Percentiles rank a stretch among this genome's conserved stretches.
Evolutionary conservation across 2,113 vertebrate species (phyloP).

Genomic region (Benitochromis conjunctus): DNA sequence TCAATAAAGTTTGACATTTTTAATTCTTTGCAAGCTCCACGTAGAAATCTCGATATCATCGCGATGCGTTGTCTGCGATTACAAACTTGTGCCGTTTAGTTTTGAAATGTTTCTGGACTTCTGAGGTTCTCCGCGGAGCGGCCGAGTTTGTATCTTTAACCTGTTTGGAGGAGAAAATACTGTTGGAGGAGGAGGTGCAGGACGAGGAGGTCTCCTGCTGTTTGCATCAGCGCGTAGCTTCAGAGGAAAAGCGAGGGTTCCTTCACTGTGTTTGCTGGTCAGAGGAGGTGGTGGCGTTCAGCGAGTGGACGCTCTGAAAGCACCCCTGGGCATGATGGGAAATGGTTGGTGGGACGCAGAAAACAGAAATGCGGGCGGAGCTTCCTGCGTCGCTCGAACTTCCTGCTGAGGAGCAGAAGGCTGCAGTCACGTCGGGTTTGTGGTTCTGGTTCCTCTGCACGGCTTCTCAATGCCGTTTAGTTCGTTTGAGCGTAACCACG

Average conservation of each 20-base stretch:
- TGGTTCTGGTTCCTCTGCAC: slow-evolving; percentile 35
- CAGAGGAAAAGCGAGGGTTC: slow-evolving; percentile 31
- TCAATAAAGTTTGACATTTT: neutral
- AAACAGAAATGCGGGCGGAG: neutral
- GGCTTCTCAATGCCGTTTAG: neutral
- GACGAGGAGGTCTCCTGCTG: neutral
- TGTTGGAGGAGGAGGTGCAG: neutral
- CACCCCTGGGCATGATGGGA: slow-evolving; percentile 4
- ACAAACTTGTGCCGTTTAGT: neutral
- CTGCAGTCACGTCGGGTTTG: slow-evolving; percentile 70
- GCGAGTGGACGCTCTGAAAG: neutral
- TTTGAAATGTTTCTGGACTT: neutral
- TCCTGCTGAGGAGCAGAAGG: neutral
- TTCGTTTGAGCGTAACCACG: slow-evolving; percentile 21
- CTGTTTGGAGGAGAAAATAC: neutral
- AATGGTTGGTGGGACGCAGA: neutral
- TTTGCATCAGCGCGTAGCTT: neutral
- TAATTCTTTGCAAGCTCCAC: neutral
- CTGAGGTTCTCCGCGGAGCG: neutral
- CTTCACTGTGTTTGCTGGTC: slow-evolving; percentile 60
- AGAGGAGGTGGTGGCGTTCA: neutral
- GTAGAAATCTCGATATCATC: neutral
- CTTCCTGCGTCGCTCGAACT: neutral
- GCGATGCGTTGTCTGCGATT: neutral
- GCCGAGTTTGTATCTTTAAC: neutral